These are phyloP conservation scores for Atherinosoma microstoma DNA, from an alignment of 2,797 vertebrate species.

Conservation along the genomic window DNA sequence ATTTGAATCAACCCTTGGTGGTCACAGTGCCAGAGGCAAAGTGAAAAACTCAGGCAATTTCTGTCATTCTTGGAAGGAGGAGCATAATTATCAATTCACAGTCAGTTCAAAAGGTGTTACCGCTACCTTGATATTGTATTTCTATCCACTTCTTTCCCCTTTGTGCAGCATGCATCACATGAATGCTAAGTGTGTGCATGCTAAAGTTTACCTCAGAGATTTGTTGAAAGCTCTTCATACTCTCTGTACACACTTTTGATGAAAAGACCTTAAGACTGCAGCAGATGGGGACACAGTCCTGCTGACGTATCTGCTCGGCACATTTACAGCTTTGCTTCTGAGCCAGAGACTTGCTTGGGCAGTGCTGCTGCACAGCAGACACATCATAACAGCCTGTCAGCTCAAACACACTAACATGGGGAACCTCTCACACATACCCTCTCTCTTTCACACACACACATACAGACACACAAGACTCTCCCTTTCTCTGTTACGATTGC, in stretches of 20 bases:
- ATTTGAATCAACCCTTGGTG: conserved; percentile 15
- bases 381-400: conserved; percentile 49
- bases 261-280: conserved; percentile 50
- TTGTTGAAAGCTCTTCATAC: background rate
- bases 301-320: conserved; percentile 39
- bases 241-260: conserved; percentile 37
- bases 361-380: conserved; percentile 36
- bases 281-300: conserved; percentile 52
- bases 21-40: conserved; percentile 1
- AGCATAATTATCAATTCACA: background rate
- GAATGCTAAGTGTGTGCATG: background rate
- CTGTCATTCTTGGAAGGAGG: conserved; percentile 14
- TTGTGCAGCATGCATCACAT: background rate
- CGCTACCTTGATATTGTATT: background rate
- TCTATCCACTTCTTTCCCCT: background rate
- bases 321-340: conserved; percentile 51
- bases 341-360: conserved; percentile 38
- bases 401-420: conserved; percentile 12
- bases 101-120: conserved; percentile 8
- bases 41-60: conserved; percentile 15
- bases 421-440: background rate
- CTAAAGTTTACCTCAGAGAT: background rate
- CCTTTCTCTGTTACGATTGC: conserved; percentile 16
- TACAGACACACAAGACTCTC: background rate
- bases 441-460: background rate